Evolutionary conservation across 2,113 vertebrate genomes (phyloP).

Genomic region (Drymodes brunneopygia): DNA sequence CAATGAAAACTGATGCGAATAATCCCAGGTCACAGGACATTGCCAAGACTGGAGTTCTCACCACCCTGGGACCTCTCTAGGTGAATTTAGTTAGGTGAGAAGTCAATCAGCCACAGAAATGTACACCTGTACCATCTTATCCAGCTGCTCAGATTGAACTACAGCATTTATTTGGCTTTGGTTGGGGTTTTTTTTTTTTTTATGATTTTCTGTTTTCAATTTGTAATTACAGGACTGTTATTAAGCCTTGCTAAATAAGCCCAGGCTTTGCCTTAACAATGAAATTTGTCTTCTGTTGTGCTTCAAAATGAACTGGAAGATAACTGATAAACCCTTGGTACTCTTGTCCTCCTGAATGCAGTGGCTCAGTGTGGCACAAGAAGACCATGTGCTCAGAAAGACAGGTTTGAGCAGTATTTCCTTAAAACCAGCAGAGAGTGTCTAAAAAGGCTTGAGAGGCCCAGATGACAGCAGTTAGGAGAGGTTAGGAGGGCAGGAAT

Average conservation of each 20-base stretch:
- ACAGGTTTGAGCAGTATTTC: background rate
- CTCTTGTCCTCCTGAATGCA: background rate
- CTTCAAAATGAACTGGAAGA: background rate
- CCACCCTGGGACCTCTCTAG: background rate
- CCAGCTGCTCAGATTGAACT: background rate
- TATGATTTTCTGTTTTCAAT: background rate
- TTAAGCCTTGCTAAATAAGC: background rate
- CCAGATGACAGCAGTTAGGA: background rate
- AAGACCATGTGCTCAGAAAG: background rate
- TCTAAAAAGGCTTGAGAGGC: background rate
- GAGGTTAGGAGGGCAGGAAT: background rate
- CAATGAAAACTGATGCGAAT: background rate
- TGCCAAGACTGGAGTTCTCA: background rate
- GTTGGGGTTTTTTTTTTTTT: background rate
- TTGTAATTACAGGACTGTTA: background rate
- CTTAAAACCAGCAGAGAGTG: background rate
- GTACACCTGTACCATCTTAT: background rate
- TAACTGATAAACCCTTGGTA: background rate
- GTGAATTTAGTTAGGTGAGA: background rate
- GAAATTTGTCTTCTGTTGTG: background rate
- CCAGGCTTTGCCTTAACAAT: background rate
- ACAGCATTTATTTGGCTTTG: background rate
- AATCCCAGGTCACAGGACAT: background rate
- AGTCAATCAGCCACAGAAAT: background rate
- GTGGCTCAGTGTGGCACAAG: rapidly evolving